Conservation (phyloP, 2,888 invertebrate genomes). For the Rhamphomyia laevipes region DNA sequence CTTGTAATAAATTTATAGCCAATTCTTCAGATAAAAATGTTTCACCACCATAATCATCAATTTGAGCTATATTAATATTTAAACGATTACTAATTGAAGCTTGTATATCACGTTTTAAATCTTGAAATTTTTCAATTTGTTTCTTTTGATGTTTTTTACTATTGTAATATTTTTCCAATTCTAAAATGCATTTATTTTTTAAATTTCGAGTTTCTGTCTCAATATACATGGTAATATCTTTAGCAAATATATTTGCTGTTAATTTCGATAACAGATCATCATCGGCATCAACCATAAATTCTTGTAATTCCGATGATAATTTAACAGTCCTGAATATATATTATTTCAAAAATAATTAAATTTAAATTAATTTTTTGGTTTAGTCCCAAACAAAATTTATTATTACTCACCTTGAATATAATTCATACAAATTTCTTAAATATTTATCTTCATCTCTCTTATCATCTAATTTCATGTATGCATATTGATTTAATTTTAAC, state of each 20-base stretch:
- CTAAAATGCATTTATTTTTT: constrained; percentile 59
- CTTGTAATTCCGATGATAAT: constrained; percentile 57
- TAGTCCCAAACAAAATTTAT: background rate
- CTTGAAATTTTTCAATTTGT: constrained; percentile 83
- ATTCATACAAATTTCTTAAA: constrained; percentile 73
- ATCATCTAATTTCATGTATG: constrained; percentile 71
- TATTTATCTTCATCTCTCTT: constrained; percentile 79
- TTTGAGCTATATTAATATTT: constrained; percentile 86
- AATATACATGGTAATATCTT: constrained; percentile 67
- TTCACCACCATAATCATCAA: constrained; percentile 94
- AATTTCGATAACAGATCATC: constrained; percentile 65
- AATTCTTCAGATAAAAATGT: constrained; percentile 92
- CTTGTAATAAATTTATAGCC: constrained; percentile 80
- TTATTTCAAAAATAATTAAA: background rate
- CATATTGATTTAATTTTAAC: constrained; percentile 74
- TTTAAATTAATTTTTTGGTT: background rate
- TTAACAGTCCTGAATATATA: constrained; percentile 51
- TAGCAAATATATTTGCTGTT: constrained; percentile 68
- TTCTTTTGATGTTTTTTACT: constrained; percentile 92
- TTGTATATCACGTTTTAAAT: constrained; percentile 83
- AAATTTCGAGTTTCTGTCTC: constrained; percentile 67
- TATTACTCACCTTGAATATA: constrained; percentile 66
- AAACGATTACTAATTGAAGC: constrained; percentile 84
- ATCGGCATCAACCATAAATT: constrained; percentile 68
- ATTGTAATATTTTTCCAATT: constrained; percentile 78